A percentile compares a stretch with the other conserved stretches of the same genome.
phyloP scores from a whole-genome alignment of 2,888 invertebrate genomes.

The Noctuana brunneofusca region DNA sequence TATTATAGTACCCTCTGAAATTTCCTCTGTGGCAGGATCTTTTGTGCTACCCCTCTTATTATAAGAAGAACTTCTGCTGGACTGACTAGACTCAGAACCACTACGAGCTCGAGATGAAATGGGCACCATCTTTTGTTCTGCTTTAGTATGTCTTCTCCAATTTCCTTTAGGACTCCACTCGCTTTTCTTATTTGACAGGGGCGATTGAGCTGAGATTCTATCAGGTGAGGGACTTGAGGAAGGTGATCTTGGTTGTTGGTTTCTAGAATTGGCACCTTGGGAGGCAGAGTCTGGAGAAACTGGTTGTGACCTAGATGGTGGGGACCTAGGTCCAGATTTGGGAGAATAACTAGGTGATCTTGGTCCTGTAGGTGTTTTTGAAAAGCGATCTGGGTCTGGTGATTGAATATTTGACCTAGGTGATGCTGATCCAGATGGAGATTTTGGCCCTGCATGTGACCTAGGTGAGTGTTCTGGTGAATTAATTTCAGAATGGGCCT shows the following conservation, averaged over 20 bases:
- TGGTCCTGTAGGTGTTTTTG: constrained; percentile 57
- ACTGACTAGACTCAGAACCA: constrained; percentile 73
- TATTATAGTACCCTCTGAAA: constrained; percentile 82
- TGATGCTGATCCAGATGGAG: constrained; percentile 58
- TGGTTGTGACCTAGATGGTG: constrained; percentile 59
- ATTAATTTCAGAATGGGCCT: constrained; percentile 73
- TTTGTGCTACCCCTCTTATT: constrained; percentile 66
- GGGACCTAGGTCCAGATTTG: constrained; percentile 63
- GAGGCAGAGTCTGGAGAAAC: constrained; percentile 63
- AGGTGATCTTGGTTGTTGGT: constrained; percentile 51
- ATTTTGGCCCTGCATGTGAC: constrained; percentile 67
- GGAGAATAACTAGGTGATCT: constrained; percentile 64
- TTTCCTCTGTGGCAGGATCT: constrained; percentile 83
- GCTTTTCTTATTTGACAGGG: constrained; percentile 56
- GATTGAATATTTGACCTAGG: constrained; percentile 49
- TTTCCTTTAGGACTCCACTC: constrained; percentile 72
- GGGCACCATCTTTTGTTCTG: constrained; percentile 73
- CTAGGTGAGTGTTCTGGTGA: constrained; percentile 74
- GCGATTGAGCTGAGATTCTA: constrained; percentile 58
- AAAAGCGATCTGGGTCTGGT: constrained; percentile 55
- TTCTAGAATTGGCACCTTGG: constrained; percentile 56
- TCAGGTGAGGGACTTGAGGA: constrained; percentile 69
- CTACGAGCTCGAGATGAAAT: constrained; percentile 56
- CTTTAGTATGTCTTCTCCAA: constrained; percentile 75
- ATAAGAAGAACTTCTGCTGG: constrained; percentile 72